Percentiles rank a stretch among this genome's conserved stretches.
Conservation (phyloP, 2,113 vertebrate species). For the Speoplatyrhinus poulsoni region DNA sequence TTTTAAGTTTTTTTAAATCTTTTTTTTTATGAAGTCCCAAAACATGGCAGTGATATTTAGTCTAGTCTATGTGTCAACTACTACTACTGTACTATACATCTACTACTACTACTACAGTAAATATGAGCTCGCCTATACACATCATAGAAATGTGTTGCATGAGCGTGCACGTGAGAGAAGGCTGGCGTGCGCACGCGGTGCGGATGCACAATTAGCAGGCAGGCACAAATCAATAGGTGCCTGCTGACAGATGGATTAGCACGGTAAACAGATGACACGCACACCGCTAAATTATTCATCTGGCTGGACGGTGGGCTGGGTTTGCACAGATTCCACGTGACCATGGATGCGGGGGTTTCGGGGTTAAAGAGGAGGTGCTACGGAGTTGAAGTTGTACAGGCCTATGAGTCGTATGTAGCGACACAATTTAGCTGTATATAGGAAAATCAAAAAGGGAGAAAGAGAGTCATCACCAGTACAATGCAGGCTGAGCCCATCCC, state of each 20-base stretch:
- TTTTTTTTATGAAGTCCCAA: too few relatives aligned
- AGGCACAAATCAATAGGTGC: conserved; percentile 80
- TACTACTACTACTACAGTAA: too few relatives aligned
- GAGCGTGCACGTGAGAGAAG: conserved; percentile 22
- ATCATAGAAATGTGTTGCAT: conserved; percentile 50
- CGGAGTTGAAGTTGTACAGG: conserved; percentile 5
- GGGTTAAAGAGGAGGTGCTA: conserved; percentile 9
- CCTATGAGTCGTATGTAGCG: not conserved
- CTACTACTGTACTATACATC: too few relatives aligned
- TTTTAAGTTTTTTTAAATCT: too few relatives aligned
- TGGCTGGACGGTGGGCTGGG: conserved; percentile 72
- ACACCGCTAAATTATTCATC: conserved; percentile 85
- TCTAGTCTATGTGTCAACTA: too few relatives aligned
- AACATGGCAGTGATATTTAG: too few relatives aligned
- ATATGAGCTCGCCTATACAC: conserved; percentile 4
- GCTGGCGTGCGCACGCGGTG: conserved; percentile 32
- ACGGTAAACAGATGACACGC: conserved; percentile 85
- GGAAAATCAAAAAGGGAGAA: conserved; percentile 45
- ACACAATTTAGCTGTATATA: not conserved
- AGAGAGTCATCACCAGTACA: not conserved
- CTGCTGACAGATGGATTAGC: conserved; percentile 87
- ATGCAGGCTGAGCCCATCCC: too few relatives aligned
- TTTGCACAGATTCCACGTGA: conserved; percentile 60
- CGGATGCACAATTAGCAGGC: conserved; percentile 82
- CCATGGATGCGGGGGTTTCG: conserved; percentile 41